Evolutionary conservation across 2,797 vertebrate species (phyloP), one percentile per base, ranked within the genome.

Genomic region (Trachurus trachurus): DNA sequence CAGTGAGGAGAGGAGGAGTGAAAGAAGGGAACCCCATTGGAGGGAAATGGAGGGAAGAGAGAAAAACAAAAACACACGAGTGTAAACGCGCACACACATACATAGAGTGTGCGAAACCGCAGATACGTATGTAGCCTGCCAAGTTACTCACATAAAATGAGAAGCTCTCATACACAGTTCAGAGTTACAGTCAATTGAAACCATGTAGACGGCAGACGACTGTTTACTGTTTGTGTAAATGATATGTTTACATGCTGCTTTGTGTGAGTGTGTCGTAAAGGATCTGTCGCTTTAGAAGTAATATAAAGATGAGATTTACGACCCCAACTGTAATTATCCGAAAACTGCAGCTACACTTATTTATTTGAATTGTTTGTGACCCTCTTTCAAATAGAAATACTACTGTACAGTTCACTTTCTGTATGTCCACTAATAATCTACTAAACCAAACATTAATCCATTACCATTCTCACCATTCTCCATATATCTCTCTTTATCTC

Each of bases 21-120:
- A 52, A 65, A 54, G 65, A 66, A 78, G 44, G 76, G 75, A 83
- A 81, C 45, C 81, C 72, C 74, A 72, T 76, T 76, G 81, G 71
- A 82, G 68, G 53, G 66, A 84, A 73, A 83, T 74, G 58, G 76
- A 81, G 80, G 78, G 72, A 84, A 59, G 70, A 22, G 21, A 85
- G 76, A 69, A 77, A 78, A 85, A 92, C 67, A 80, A 83, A 88
- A 89, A 85, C 74, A 85, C 74, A 82, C 9, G 29, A 80, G 68
- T 1, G 61, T 69, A 65, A 69, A 78, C 3, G 6, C 45, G 15
- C 70, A 4, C 37, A 74, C 37, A 40, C n/a, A 56, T 19, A 66
- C 21, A 6, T 12, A 19, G 53, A 56, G 11, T 6, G 39, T n/a
- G 56, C 12, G 11, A 26, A 58, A 56, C 62, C 26, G 0, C 56